Percentiles rank a stretch among this genome's conserved stretches.
These are phyloP conservation scores for Montifringilla adamsi DNA, from an alignment of 2,113 vertebrate species.

Conservation along the genomic window DNA sequence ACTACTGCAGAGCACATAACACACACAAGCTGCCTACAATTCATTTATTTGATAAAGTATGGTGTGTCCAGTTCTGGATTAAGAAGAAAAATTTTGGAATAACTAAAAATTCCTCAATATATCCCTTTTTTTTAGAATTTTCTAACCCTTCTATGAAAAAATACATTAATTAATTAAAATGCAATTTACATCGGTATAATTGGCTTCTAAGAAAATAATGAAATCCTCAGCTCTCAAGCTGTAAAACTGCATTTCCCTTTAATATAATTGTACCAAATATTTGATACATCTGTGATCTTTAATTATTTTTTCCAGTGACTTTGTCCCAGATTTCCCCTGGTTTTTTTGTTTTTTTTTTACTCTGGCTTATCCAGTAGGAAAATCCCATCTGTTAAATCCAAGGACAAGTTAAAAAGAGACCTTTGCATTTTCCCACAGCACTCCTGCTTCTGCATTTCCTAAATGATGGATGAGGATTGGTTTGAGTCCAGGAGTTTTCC, in stretches of 20 bases:
- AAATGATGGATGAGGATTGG: slow-evolving; percentile 33
- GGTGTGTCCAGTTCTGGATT: not conserved
- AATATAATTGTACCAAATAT: not conserved
- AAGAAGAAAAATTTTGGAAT: not conserved
- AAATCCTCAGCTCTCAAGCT: not conserved
- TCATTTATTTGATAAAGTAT: not conserved
- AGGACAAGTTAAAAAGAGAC: not conserved
- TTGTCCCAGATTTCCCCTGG: not conserved
- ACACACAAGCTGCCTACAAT: not conserved
- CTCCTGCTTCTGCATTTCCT: not conserved
- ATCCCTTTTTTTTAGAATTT: not conserved
- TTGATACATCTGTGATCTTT: not conserved
- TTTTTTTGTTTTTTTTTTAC: not conserved
- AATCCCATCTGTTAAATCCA: not conserved
- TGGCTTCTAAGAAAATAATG: not conserved
- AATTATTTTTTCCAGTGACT: not conserved
- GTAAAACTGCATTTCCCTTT: not conserved
- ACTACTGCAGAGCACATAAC: not conserved
- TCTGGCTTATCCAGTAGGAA: not conserved
- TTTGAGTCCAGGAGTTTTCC: slow-evolving; percentile 2
- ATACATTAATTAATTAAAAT: not conserved
- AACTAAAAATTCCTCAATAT: not conserved
- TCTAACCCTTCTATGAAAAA: not conserved
- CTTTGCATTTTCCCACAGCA: slow-evolving; percentile 25
- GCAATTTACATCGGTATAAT: not conserved